phyloP scores from a whole-genome alignment of 2,113 vertebrate species.

The Siniperca knerii region DNA sequence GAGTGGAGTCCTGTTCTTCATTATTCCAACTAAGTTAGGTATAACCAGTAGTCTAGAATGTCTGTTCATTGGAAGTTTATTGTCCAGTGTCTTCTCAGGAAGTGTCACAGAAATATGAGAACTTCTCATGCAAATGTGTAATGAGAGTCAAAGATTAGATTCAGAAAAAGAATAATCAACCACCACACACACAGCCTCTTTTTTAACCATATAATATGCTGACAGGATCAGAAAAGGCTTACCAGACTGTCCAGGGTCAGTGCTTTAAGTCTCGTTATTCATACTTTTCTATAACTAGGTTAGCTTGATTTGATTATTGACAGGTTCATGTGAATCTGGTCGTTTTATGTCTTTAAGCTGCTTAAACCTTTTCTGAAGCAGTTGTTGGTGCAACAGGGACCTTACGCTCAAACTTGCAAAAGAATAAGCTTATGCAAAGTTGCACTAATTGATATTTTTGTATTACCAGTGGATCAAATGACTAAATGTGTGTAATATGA shows the following conservation, averaged over 20 bases:
- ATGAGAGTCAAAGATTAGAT: neutral
- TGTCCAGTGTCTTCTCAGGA: neutral
- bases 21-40: neutral
- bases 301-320: neutral
- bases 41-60: neutral
- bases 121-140: neutral
- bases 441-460: neutral
- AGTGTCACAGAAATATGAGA: neutral
- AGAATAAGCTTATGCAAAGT: neutral
- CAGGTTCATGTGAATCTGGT: neutral
- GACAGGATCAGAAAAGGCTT: neutral
- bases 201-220: neutral
- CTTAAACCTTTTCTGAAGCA: neutral
- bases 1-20: neutral
- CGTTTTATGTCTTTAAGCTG: neutral
- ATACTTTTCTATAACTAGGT: neutral
- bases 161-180: neutral
- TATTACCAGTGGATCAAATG: neutral
- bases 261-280: neutral
- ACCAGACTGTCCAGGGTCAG: neutral
- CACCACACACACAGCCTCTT: neutral
- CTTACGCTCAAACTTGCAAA: neutral
- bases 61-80: neutral
- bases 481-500: neutral
- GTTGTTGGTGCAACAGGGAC: neutral